These are phyloP conservation scores for Alethe castanea DNA, from an alignment of 2,113 vertebrate species.

Conservation along the genomic window DNA sequence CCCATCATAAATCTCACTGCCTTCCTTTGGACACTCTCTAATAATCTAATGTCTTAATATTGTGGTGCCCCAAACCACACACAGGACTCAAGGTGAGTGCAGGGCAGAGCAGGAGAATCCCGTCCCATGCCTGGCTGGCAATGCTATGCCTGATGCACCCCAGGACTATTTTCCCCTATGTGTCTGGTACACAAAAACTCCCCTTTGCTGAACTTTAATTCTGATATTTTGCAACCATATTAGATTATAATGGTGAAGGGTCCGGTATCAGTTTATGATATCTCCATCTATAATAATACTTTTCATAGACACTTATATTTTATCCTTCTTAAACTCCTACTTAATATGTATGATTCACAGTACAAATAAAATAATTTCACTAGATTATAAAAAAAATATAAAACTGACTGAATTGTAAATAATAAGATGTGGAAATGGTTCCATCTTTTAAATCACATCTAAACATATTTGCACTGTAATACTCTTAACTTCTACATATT, in stretches of 20 bases:
- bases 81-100: accelerated
- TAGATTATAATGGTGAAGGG: neutral
- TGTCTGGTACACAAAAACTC: neutral
- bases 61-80: neutral
- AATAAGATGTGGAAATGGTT: neutral
- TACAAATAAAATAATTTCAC: neutral
- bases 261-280: neutral
- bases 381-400: neutral
- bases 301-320: neutral
- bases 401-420: neutral
- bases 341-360: neutral
- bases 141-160: neutral
- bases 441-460: neutral
- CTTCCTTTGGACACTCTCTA: neutral
- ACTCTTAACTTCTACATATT: neutral
- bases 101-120: neutral
- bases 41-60: neutral
- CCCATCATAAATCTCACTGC: accelerated
- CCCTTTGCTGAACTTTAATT: neutral
- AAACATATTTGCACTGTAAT: neutral
- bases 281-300: neutral
- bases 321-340: neutral
- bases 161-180: neutral
- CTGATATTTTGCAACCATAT: neutral
- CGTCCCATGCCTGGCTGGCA: accelerated